Percentiles rank a stretch among this genome's conserved stretches.
These are phyloP conservation scores for Poecilobothrus nobilitatus DNA, from an alignment of 2,888 invertebrate genomes.

Conservation along the genomic window DNA sequence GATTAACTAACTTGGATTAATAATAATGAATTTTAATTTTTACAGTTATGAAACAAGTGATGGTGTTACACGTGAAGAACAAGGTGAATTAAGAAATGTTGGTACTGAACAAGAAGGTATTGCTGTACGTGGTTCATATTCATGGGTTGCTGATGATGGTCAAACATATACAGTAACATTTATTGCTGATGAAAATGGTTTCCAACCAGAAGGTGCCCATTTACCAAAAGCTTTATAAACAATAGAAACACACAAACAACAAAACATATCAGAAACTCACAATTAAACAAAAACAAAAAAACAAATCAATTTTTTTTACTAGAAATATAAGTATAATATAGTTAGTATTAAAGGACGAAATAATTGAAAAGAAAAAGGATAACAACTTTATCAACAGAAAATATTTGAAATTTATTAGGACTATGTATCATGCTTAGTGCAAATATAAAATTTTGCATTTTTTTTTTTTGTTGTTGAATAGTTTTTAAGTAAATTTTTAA, in stretches of 20 bases:
- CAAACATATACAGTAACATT: constrained; percentile 45
- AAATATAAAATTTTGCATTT: too few relatives aligned
- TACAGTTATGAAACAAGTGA: constrained; percentile 43
- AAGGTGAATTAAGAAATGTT: constrained; percentile 40
- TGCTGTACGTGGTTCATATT: constrained; percentile 42
- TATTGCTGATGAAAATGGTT: constrained; percentile 49
- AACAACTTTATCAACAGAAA: too few relatives aligned
- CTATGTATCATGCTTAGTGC: too few relatives aligned
- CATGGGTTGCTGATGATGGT: constrained; percentile 46
- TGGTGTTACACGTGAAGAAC: constrained; percentile 42
- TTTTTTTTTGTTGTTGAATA: too few relatives aligned
- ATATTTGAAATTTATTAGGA: too few relatives aligned
- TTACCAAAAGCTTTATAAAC: constrained; percentile 27
- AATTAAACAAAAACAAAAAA: constrained; percentile 1
- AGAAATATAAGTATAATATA: too few relatives aligned
- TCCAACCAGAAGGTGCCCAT: constrained; percentile 44
- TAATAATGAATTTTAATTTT: too few relatives aligned
- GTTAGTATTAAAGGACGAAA: too few relatives aligned
- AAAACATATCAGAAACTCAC: constrained; percentile 15
- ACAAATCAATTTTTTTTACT: too few relatives aligned
- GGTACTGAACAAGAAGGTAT: constrained; percentile 45
- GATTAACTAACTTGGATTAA: too few relatives aligned
- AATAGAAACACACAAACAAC: constrained; percentile 14
- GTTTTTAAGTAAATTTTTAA: too few relatives aligned
- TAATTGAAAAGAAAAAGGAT: too few relatives aligned